These are phyloP conservation scores for Lepas anatifera DNA, from an alignment of 2,888 invertebrate genomes.

Conservation along the genomic window DNA sequence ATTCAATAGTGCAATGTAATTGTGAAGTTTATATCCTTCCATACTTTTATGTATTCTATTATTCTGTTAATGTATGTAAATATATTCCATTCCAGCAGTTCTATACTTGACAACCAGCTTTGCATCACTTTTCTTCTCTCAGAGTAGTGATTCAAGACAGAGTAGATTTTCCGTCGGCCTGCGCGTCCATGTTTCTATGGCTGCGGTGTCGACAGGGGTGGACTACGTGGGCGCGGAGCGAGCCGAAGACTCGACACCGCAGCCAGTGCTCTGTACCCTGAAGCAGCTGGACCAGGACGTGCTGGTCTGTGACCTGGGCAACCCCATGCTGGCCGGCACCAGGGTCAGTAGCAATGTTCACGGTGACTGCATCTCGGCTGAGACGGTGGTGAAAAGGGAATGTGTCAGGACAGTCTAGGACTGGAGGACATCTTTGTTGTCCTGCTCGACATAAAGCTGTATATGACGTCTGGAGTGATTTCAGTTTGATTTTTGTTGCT, in stretches of 20 bases:
- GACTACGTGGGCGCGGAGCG: background rate
- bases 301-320: conserved; percentile 24
- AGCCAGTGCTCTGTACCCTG: background rate
- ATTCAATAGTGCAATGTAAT: no score
- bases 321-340: conserved; percentile 20
- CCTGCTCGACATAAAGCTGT: background rate
- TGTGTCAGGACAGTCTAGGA: background rate
- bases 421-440: background rate
- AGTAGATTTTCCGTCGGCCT: no score
- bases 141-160: no score
- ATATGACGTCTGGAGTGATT: background rate
- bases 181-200: no score
- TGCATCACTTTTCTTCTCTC: no score
- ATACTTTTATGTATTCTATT: no score
- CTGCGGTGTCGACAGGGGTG: background rate
- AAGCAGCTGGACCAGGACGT: background rate
- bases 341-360: conserved; percentile 15
- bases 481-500: background rate
- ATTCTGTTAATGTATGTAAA: no score
- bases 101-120: no score
- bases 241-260: background rate
- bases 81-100: no score
- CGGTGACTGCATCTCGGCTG: conserved; percentile 19
- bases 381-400: background rate
- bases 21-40: no score